Evolutionary conservation across 2,797 vertebrate species (phyloP).

Genomic region (Chrosomus eos): DNA sequence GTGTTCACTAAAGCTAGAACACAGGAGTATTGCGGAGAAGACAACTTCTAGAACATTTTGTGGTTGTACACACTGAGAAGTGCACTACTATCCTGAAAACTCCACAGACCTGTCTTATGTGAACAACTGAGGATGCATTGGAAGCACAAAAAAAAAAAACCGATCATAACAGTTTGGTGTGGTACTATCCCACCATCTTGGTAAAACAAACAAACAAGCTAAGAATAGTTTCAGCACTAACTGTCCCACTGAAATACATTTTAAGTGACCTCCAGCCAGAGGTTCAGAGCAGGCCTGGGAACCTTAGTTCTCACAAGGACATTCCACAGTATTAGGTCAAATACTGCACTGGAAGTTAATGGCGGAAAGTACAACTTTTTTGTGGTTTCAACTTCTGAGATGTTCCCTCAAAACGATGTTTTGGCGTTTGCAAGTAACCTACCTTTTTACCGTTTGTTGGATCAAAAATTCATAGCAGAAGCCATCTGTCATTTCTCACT

Average conservation of each 20-base stretch:
- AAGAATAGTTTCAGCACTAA: constrained; percentile 67
- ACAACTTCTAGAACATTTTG: constrained; percentile 38
- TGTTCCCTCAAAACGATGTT: constrained; percentile 56
- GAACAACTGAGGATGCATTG: constrained; percentile 9
- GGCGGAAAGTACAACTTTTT: constrained; percentile 55
- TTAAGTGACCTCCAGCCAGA: constrained; percentile 42
- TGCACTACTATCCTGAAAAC: constrained; percentile 20
- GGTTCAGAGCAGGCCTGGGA: constrained; percentile 38
- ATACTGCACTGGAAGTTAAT: constrained; percentile 7
- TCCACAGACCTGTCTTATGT: background rate
- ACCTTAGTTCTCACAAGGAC: constrained; percentile 65
- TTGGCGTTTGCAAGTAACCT: constrained; percentile 59
- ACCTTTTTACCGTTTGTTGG: constrained; percentile 30
- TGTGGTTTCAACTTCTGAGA: constrained; percentile 58
- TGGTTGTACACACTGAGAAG: constrained; percentile 28
- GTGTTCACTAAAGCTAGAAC: constrained; percentile 57
- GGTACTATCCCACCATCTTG: constrained; percentile 69
- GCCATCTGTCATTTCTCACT: constrained; percentile 60
- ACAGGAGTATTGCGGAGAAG: constrained; percentile 11
- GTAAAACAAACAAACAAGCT: constrained; percentile 78
- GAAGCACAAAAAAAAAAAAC: constrained; percentile 58
- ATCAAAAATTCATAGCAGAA: constrained; percentile 26
- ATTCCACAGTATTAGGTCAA: constrained; percentile 43
- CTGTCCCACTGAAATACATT: constrained; percentile 70
- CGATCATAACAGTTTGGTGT: constrained; percentile 74